Evolutionary conservation across 2,888 invertebrate species (phyloP), one percentile per base, ranked within the genome.

Genomic region (Acronicta aceris): DNA sequence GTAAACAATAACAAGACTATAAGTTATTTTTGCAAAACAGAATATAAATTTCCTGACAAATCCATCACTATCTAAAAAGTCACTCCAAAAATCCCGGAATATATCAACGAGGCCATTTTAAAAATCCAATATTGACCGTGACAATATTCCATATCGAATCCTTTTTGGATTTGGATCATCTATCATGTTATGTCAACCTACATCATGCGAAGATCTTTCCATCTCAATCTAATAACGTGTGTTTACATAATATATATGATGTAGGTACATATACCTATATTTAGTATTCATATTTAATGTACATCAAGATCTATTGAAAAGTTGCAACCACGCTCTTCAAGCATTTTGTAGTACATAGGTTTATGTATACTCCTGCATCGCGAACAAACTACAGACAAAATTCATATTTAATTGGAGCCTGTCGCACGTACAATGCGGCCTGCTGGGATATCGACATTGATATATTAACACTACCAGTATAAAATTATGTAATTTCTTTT

Each of bases 171-270:
- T 82, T 72, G 51, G 67, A 75, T 74, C 81, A 84, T 85, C 83
- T 76, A 85, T 85, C 85, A 85, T 82, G 78, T 73, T 71, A 79
- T 75, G 83, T 83, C 84, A 75, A 73, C 78, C 83, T 80, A 78
- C 79, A 77, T 85, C 84, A 83, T 67, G 73, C 75, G 67, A 74
- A 83, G 82, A 84, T 83, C 85, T 83, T 84, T 81, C 83, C 79
- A 83, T 83, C 83, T 85, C 83, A 82, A 81, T 82, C 83, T 78
- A 79, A 84, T 83, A 78, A 77, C 72, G 73, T 78, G 75, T 79
- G 78, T 81, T 79, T 80, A 74, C 33, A 5, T 33, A 33, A 12
- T 75, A 74, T 74, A 74, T 74, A 66, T 68, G 59, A 68, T 55
- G 59, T n/a, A 59, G 42, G 57, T 60, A 65, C 53, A 53, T 55